These are phyloP conservation scores for Pachyseris speciosa DNA, from an alignment of 64 coral and sea anemone genomes.

Conservation along the genomic window DNA sequence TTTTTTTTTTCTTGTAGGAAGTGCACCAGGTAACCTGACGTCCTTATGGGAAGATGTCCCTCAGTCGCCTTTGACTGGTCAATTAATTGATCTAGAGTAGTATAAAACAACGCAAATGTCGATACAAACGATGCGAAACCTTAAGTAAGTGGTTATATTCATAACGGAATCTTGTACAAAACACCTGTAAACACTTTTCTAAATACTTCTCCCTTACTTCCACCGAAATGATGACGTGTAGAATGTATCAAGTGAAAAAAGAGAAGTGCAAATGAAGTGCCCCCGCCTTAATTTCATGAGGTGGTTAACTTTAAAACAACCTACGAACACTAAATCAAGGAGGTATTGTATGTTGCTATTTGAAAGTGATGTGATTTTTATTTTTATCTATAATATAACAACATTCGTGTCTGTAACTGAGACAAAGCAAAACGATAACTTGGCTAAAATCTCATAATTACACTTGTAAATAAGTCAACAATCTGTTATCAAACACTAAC, in stretches of 20 bases:
- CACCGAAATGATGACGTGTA: no score
- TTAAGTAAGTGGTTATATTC: background rate
- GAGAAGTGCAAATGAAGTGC: no score
- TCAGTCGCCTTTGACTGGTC: constrained; percentile 19
- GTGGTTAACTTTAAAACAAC: background rate
- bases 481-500: no score
- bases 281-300: background rate
- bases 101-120: background rate
- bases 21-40: background rate
- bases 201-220: no score
- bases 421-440: background rate
- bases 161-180: no score
- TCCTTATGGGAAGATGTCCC: background rate
- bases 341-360: background rate
- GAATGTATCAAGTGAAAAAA: no score
- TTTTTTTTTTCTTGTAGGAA: background rate
- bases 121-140: background rate
- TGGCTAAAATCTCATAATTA: no score
- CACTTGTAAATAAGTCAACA: background rate
- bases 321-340: background rate
- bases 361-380: background rate
- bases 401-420: background rate
- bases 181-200: no score
- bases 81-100: constrained; percentile 26
- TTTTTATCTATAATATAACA: background rate